Conservation (phyloP, 2,113 vertebrate species). For the Acanthochromis polyacanthus region DNA sequence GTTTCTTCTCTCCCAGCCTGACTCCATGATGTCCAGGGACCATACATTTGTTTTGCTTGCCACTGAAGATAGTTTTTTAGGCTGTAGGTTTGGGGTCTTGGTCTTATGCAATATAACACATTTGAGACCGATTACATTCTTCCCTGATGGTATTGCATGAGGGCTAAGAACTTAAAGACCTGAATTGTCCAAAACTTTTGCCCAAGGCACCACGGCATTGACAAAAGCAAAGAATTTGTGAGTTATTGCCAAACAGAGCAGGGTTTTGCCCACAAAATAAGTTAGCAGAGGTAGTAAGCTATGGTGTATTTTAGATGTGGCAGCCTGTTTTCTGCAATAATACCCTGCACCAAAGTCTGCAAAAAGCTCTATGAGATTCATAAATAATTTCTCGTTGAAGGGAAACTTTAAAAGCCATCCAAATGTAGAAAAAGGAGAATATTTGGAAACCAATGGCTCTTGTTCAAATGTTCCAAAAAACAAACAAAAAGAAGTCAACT, state of each 20-base stretch:
- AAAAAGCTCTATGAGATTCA: not conserved
- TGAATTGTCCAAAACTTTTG: too few relatives aligned
- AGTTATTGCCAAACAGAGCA: not conserved
- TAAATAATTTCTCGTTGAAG: constrained; percentile 1
- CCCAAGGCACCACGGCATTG: too few relatives aligned
- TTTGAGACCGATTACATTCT: too few relatives aligned
- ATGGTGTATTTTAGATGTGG: not conserved
- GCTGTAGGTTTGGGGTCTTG: too few relatives aligned
- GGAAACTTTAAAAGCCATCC: constrained; percentile 1
- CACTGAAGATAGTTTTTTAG: too few relatives aligned
- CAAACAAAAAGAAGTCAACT: not conserved
- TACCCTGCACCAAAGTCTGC: not conserved
- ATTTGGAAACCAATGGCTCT: not conserved
- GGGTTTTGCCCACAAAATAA: too few relatives aligned
- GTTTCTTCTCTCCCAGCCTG: too few relatives aligned
- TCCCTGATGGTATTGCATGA: too few relatives aligned
- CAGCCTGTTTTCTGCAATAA: not conserved
- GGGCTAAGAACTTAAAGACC: too few relatives aligned
- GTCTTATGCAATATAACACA: too few relatives aligned
- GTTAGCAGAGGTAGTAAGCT: not conserved
- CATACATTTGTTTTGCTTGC: too few relatives aligned
- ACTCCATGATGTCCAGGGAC: too few relatives aligned
- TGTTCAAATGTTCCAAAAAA: not conserved
- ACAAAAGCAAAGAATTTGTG: not conserved
- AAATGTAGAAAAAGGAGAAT: not conserved